These are phyloP conservation scores for Gopherus evgoodei DNA, from an alignment of 2,113 vertebrate species.

Conservation along the genomic window DNA sequence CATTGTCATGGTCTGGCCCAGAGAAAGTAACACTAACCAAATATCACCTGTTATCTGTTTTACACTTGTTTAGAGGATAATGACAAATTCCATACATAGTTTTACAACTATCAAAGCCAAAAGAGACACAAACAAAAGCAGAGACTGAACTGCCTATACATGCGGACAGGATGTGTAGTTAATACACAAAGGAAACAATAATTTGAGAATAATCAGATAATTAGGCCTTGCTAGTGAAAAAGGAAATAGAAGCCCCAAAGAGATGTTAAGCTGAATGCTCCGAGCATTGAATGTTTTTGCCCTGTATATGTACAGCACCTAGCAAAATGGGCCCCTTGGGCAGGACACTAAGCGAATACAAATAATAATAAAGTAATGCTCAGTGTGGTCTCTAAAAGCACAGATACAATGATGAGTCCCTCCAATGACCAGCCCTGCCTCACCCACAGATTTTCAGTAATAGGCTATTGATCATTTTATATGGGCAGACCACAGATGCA, in stretches of 20 bases:
- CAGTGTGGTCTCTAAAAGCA: neutral
- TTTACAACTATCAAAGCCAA: neutral
- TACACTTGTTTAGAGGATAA: neutral
- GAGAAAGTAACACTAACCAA: neutral
- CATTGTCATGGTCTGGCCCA: neutral
- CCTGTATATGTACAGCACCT: neutral
- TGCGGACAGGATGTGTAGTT: neutral
- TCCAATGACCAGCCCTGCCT: neutral
- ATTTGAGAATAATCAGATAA: neutral
- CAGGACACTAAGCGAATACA: neutral
- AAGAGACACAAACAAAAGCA: neutral
- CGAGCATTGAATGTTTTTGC: neutral
- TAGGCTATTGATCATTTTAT: neutral
- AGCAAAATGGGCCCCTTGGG: neutral
- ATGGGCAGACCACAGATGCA: rapidly evolving
- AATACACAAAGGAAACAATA: neutral
- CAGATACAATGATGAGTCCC: neutral
- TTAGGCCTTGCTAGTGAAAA: neutral
- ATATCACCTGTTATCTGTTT: neutral
- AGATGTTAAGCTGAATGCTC: neutral
- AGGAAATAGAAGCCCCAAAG: neutral
- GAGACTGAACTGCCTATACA: neutral
- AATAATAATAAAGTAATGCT: neutral
- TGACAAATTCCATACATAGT: neutral
- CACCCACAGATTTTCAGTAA: neutral